Base-by-base conservation (phyloP, 2,797 vertebrate species). In the Gallinago solitaria region DNA sequence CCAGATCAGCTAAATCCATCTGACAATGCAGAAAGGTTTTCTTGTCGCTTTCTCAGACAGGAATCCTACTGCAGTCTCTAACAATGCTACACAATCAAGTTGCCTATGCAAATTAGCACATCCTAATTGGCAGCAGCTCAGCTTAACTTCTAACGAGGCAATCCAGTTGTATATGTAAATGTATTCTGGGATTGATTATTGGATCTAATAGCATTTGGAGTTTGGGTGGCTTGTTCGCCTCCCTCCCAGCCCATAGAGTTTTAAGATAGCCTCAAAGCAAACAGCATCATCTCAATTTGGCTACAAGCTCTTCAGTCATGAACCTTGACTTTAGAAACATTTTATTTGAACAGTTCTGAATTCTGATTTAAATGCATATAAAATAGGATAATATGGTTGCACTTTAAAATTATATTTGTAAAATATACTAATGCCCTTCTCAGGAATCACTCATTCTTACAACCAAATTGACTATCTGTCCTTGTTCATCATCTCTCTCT, bases 51-150 rank as follows among this genome's bases (percentile, higher is more conserved):
- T 33, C 13, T 60, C 67, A 69, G 65, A 85, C 12, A 21, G 64
- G 70, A 93, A n/a, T 54, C 41, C 53, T 47, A 37, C 16, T n/a
- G 23, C 59, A 53, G 14, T 15, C 32, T 39, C 43, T 39, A 47
- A 75, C 33, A 80, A 59, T 35, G 64, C 33, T 25, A 50, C 12
- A 63, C n/a, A 68, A 70, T 50, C 39, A 83, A 60, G 47, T 16
- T 73, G 56, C 57, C 60, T 59, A 32, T 64, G 61, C 79, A 96
- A 91, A 95, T 86, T 11, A 71, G 45, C 35, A 43, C 65, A 80
- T 59, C 60, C 56, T 86, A 90, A 95, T 23, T 73, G 54, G 43
- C 84, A 93, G 63, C 54, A 93, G 59, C 4, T 73, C 73, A 97
- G 51, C 24, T 86, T 78, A 65, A 59, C n/a, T 81, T 86, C 85